phyloP scores from a whole-genome alignment of 2,888 invertebrate species.

The Archips crataeganus region DNA sequence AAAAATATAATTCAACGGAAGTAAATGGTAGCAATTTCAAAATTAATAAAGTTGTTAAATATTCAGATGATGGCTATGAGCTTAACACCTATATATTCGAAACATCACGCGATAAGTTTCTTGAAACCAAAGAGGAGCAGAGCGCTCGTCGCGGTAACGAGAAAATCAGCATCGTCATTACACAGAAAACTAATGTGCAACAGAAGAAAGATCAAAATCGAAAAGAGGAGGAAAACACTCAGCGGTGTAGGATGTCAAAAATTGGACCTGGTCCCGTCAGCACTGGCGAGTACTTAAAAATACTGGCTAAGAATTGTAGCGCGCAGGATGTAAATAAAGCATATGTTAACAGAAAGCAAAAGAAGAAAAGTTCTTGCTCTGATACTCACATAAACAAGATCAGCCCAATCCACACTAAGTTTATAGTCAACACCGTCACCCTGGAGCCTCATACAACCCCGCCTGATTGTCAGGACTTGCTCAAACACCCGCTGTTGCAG shows the following conservation, averaged over 20 bases:
- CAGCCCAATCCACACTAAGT: neutral
- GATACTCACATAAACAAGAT: neutral
- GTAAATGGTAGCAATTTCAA: neutral
- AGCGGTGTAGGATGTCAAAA: neutral
- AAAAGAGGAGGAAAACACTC: neutral
- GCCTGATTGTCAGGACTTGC: constrained; percentile 9
- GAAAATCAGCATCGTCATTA: neutral
- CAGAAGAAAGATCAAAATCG: neutral
- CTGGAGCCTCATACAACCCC: neutral
- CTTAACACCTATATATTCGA: neutral
- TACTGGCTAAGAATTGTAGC: constrained; percentile 3
- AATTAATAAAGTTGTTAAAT: neutral
- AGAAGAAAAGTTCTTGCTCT: neutral
- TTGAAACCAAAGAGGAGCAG: neutral
- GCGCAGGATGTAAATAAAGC: neutral
- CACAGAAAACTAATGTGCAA: neutral
- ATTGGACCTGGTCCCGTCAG: neutral
- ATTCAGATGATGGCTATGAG: neutral
- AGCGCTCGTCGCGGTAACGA: neutral
- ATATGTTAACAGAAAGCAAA: neutral
- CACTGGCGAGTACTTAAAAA: neutral
- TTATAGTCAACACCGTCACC: constrained; percentile 1
- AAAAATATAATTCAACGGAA: neutral
- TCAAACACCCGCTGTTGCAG: constrained; percentile 14
- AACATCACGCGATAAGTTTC: neutral